Evolutionary conservation across 2,113 vertebrate genomes (phyloP), one percentile per base, ranked within the genome.

Genomic region (Toxotes jaculatrix): DNA sequence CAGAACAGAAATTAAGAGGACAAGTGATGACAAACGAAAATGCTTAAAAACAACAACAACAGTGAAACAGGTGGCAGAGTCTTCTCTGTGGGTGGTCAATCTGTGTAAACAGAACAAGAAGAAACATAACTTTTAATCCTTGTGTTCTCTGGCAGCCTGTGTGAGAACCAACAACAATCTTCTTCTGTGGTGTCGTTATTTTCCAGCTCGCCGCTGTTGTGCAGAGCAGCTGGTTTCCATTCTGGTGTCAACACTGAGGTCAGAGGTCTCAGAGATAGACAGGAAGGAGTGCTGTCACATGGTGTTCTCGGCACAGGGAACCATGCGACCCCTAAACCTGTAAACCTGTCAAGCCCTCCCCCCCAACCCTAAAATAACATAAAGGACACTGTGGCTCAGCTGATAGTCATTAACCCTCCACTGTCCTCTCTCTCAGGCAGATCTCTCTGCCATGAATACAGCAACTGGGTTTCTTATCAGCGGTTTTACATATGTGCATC

Each of bases 181-280:
- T 84, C 42, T 40, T 76, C 45, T 34, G 31, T 49, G 64, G 19
- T 62, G 49, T 11, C 3, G 4, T 59, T 45, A 6, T 66, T 68
- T 64, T 36, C 74, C 61, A 67, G 27, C 38, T 55, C 9, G 10
- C 57, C 3, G 8, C 19, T 16, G 31, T 6, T 7, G 23, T 62
- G 70, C 47, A 56, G 61, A 80, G 59, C 82, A 85, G 85, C 85
- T 87, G 60, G 45, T 79, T 83, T 77, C 80, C 74, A 65, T 91
- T 43, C 34, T 21, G 61, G 34, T 53, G 62, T 84, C 71, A 61
- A 49, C 65, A 53, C 27, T 23, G 31, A 59, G 65, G 72, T 53
- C 55, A 60, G 56, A 74, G 56, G 3, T 56, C 61, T 23, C 4
- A n/a, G 38, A 63, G 55, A 32, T 7, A 36, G 34, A 61, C 9